Conservation (phyloP, 2,888 invertebrate genomes). For the Monoplex corrugatus region DNA sequence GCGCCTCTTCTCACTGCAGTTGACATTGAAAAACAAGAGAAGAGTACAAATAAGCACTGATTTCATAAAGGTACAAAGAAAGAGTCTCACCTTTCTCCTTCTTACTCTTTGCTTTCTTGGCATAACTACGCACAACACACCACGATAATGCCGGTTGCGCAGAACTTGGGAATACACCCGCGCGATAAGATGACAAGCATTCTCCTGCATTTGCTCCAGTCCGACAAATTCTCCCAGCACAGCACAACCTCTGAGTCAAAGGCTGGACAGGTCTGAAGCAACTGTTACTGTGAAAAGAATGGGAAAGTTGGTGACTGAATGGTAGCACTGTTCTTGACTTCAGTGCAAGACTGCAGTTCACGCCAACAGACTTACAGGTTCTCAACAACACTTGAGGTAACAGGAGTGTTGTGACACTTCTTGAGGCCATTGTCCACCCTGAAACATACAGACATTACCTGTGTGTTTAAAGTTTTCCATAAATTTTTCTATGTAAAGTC, state of each 20-base stretch:
- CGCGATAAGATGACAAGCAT: neutral
- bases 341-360: neutral
- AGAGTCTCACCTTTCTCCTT: no score
- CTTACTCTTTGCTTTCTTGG: conserved; percentile 61
- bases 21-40: no score
- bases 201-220: no score
- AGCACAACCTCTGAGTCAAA: no score
- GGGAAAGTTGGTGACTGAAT: neutral
- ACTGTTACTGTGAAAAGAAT: neutral
- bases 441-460: neutral
- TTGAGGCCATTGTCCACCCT: conserved; percentile 11
- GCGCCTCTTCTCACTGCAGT: no score
- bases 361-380: no score
- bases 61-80: no score
- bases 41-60: no score
- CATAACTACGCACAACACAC: conserved; percentile 52
- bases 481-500: no score
- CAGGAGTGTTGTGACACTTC: neutral
- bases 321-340: neutral
- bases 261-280: neutral
- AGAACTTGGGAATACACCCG: neutral
- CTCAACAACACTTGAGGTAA: neutral
- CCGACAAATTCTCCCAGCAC: neutral
- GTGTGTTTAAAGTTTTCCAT: no score
- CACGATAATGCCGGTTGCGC: conserved; percentile 19